Evolutionary conservation across 2,888 invertebrate species (phyloP), one percentile per base, ranked within the genome.

Genomic region (Limenitis camilla): DNA sequence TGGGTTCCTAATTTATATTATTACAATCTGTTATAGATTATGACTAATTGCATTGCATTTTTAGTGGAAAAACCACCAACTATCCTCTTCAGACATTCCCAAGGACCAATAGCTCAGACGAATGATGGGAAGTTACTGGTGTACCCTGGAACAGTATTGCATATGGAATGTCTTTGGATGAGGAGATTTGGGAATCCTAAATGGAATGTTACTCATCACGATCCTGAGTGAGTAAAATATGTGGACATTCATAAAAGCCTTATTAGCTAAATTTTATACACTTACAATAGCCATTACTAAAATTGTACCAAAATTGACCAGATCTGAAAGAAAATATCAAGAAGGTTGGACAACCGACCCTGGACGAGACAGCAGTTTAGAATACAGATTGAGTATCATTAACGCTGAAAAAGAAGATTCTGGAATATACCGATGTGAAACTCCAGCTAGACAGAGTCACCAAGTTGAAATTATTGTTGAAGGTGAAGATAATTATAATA

Each of bases 151-250:
- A 93, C 95, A 0, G 92, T 93, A 10, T 83, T 96, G 32, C 95
- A 96, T 69, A 94, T 96, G 93, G 96, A 96, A 74, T 96, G 96
- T 63, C 87, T 96, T 7, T 96, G 95, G 95, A 94, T 95, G 84
- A 84, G 95, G 55, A 88, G 94, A 52, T 95, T 95, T 71, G 96
- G 96, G 0, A 92, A 93, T 65, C 96, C 96, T 0, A 94, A 93
- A 73, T 96, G 96, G 96, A 93, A 92, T 56, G 90, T 92, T 62
- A 92, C 92, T 43, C 92, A 91, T 63, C 88, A 89, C 63, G 90
- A 90, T 35, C 76, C 80, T 1, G 84, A 82, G 86, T 86, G 74
- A 91, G 92, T 64, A 39, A 39, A 6, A 52, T 30, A 39, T 31
- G n/a, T 33, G 5, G 8, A 1, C 27, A 39, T 4, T 4, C 9